Evolutionary conservation across 2,888 invertebrate species (phyloP).

Genomic region (Ochlodes sylvanus): DNA sequence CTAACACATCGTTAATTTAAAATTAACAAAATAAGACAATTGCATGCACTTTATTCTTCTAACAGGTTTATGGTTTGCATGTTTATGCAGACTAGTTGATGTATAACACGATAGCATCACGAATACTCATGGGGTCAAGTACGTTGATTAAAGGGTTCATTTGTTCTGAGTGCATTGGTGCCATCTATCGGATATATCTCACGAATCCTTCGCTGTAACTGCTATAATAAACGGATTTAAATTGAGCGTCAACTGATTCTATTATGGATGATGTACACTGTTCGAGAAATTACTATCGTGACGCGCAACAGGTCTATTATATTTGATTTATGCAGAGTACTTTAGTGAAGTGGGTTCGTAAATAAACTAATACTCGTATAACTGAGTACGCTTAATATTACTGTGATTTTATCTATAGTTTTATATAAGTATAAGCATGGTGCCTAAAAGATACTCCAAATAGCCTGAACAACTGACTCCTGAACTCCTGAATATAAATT

Average conservation of each 20-base stretch:
- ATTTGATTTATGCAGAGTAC: no score
- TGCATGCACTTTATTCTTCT: no score
- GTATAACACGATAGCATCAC: neutral
- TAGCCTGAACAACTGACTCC: no score
- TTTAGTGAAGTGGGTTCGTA: neutral
- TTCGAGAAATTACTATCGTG: slow-evolving; percentile 15
- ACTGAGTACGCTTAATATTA: no score
- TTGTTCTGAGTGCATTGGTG: slow-evolving; percentile 13
- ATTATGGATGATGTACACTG: slow-evolving; percentile 29
- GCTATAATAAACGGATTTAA: slow-evolving; percentile 25
- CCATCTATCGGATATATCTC: slow-evolving; percentile 32
- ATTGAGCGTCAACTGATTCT: slow-evolving; percentile 32
- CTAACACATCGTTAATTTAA: no score
- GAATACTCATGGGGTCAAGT: neutral
- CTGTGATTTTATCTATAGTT: no score
- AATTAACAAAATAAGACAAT: no score
- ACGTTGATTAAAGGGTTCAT: slow-evolving; percentile 4
- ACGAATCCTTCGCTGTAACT: slow-evolving; percentile 12
- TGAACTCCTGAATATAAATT: no score
- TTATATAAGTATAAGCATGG: no score
- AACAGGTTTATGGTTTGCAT: no score
- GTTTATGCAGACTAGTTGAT: neutral
- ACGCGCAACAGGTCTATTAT: neutral
- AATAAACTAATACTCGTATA: no score
- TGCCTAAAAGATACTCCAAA: no score